Percentiles rank a stretch among this genome's conserved stretches.
Conservation (phyloP, 2,888 invertebrate species). For the Dolichopus griseipennis region DNA sequence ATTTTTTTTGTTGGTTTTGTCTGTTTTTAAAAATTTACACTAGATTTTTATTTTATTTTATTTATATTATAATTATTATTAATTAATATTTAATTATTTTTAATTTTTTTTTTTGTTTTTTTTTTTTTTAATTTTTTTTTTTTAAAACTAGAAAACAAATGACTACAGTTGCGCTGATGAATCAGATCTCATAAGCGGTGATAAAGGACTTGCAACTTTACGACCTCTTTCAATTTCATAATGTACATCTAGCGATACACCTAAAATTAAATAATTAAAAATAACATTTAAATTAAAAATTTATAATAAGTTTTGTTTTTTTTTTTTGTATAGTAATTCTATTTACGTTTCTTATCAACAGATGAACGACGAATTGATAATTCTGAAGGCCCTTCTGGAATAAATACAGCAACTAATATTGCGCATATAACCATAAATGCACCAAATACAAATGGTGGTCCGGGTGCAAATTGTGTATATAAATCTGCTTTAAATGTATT, state of each 20-base stretch:
- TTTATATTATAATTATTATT: neutral
- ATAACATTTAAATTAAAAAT: neutral
- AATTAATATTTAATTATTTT: neutral
- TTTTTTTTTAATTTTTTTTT: neutral
- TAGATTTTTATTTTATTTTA: neutral
- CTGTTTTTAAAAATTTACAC: conserved; percentile 4
- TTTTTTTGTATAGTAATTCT: conserved; percentile 11
- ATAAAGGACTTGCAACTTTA: conserved; percentile 66
- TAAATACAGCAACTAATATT: conserved; percentile 81
- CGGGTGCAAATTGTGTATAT: conserved; percentile 72
- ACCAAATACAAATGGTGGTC: conserved; percentile 97
- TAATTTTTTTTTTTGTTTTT: neutral
- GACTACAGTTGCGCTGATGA: conserved; percentile 65
- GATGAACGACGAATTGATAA: conserved; percentile 41
- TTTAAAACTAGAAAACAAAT: conserved; percentile 9
- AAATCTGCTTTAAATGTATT: conserved; percentile 36
- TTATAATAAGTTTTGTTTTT: neutral
- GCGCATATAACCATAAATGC: conserved; percentile 94
- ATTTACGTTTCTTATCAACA: conserved; percentile 55
- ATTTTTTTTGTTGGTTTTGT: neutral
- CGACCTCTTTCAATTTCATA: conserved; percentile 74
- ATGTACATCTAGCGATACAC: conserved; percentile 65
- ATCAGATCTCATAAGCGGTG: conserved; percentile 70
- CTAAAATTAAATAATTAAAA: conserved; percentile 34
- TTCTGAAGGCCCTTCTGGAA: conserved; percentile 57